A percentile compares a stretch with the other conserved stretches of the same genome.
phyloP scores from a whole-genome alignment of 2,113 vertebrate genomes.

The Odontophorus gujanensis region DNA sequence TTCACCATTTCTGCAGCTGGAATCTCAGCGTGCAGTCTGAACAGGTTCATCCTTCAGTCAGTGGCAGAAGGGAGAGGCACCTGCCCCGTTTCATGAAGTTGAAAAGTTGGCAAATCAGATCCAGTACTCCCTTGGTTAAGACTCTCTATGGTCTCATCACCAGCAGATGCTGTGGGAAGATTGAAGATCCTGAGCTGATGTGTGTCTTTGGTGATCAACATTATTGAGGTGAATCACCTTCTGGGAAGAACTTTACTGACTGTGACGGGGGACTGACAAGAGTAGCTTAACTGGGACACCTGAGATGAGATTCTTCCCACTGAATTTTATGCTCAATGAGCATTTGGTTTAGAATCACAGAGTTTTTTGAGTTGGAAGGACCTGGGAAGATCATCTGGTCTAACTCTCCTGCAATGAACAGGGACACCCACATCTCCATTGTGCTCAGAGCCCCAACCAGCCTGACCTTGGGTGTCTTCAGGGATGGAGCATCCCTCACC shows the following conservation, averaged over 20 bases:
- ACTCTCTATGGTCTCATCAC: background rate
- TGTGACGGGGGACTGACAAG: background rate
- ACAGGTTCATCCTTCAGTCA: background rate
- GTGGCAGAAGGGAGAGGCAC: background rate
- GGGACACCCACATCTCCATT: no score
- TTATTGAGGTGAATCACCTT: background rate
- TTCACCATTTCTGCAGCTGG: background rate
- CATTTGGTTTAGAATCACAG: background rate
- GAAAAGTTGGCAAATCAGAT: background rate
- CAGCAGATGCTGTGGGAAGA: background rate
- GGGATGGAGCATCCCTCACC: no score
- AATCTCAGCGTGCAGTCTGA: background rate
- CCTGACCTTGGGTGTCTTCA: no score
- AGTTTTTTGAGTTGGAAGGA: no score
- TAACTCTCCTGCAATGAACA: no score
- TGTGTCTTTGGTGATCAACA: background rate
- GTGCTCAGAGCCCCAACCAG: no score
- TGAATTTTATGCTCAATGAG: background rate
- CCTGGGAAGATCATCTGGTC: no score
- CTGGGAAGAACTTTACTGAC: background rate
- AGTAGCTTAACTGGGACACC: background rate
- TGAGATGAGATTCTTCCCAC: background rate
- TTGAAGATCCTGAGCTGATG: background rate
- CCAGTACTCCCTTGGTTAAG: background rate
- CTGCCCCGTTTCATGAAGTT: background rate